These are phyloP conservation scores for Coracias cyanogaster DNA, from an alignment of 2,797 vertebrate species.

Conservation along the genomic window DNA sequence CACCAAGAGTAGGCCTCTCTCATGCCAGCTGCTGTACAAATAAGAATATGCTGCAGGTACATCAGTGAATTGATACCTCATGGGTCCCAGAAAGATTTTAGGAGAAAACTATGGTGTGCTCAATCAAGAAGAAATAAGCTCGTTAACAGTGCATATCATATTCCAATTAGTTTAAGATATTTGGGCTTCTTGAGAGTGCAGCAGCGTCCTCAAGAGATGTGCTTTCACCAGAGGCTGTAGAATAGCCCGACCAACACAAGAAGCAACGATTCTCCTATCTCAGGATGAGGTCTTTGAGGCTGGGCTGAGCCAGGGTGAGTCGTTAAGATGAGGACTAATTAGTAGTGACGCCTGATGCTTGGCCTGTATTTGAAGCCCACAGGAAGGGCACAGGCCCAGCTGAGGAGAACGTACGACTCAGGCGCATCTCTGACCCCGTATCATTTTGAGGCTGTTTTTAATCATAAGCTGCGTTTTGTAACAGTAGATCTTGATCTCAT, in stretches of 20 bases:
- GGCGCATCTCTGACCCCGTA: neutral
- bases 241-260: rapidly evolving
- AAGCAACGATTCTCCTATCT: neutral
- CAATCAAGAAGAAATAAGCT: neutral
- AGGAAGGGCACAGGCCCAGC: neutral
- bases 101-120: neutral
- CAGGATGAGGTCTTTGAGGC: rapidly evolving
- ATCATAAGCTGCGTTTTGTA: neutral
- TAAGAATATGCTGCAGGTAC: neutral
- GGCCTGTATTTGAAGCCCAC: rapidly evolving
- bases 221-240: neutral
- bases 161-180: neutral
- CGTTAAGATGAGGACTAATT: rapidly evolving
- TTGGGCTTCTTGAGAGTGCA: neutral
- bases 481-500: neutral
- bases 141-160: rapidly evolving
- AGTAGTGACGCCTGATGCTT: rapidly evolving
- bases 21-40: neutral
- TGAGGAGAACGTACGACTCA: rapidly evolving
- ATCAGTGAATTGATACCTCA: neutral
- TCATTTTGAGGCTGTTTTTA: neutral
- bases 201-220: rapidly evolving
- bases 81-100: neutral
- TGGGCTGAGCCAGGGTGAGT: neutral
- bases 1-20: neutral